Conservation (phyloP, 2,888 invertebrate genomes). For the Morpho helenor region DNA sequence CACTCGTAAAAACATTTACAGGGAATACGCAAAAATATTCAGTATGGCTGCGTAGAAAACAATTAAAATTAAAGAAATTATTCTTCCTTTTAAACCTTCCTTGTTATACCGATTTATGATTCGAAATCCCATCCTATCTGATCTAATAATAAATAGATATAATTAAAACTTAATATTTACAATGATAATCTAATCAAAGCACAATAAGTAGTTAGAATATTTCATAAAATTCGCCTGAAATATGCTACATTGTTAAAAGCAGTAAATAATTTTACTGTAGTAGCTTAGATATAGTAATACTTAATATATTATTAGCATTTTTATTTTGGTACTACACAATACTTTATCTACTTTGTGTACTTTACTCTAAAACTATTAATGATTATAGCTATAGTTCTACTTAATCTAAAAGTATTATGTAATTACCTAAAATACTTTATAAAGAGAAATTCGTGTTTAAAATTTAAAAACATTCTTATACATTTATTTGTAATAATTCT, state of each 20-base stretch:
- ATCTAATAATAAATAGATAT: conserved; percentile 25
- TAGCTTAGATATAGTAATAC: conserved; percentile 7
- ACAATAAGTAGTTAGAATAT: neutral
- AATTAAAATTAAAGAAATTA: too few species aligned
- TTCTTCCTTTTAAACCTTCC: too few species aligned
- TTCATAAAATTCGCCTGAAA: neutral
- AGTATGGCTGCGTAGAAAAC: too few species aligned
- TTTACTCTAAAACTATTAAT: neutral
- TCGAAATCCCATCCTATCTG: conserved; percentile 9
- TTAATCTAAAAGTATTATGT: neutral
- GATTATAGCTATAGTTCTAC: neutral
- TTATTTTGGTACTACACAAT: too few species aligned
- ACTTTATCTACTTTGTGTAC: neutral
- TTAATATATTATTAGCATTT: neutral
- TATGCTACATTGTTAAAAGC: neutral
- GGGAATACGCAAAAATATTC: too few species aligned
- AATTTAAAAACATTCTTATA: conserved; percentile 12
- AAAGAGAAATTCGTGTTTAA: neutral
- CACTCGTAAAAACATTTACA: too few species aligned
- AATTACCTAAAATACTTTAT: neutral
- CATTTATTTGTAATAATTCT: conserved; percentile 19
- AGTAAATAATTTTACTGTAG: neutral
- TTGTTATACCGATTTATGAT: neutral
- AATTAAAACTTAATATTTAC: conserved; percentile 24
- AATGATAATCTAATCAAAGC: conserved; percentile 13